A percentile compares a stretch with the other conserved stretches of the same genome.
phyloP scores from a whole-genome alignment of 1,140 invertebrate genomes.

The Lysiphlebus fabarum region DNA sequence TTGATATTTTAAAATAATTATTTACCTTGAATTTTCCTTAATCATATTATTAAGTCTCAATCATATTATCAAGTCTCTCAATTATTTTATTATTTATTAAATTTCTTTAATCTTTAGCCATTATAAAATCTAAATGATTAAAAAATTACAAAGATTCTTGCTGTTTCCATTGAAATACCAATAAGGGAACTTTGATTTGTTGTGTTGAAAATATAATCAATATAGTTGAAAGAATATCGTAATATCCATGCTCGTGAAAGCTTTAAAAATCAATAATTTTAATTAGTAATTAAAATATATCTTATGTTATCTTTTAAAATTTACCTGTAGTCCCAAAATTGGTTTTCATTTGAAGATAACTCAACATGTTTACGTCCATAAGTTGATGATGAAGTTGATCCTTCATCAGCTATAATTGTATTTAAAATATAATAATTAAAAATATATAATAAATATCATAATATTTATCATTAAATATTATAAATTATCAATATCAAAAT shows the following conservation, averaged over 20 bases:
- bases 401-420: slow-evolving; percentile 54
- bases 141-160: slow-evolving; percentile 50
- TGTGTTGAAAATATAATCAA: slow-evolving; percentile 56
- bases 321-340: slow-evolving; percentile 52
- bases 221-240: slow-evolving; percentile 61
- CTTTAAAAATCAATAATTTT: slow-evolving; percentile 30
- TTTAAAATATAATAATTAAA: too few relatives aligned
- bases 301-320: slow-evolving; percentile 11
- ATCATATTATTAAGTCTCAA: too few relatives aligned
- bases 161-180: slow-evolving; percentile 70
- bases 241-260: slow-evolving; percentile 63
- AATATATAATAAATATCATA: too few relatives aligned
- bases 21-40: too few relatives aligned
- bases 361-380: slow-evolving; percentile 57
- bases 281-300: too few relatives aligned
- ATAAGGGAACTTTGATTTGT: slow-evolving; percentile 57
- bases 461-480: too few relatives aligned
- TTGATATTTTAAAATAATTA: too few relatives aligned
- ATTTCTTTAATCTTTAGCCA: background rate
- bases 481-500: too few relatives aligned
- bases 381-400: too few relatives aligned
- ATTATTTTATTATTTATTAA: background rate
- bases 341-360: slow-evolving; percentile 38
- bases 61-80: too few relatives aligned
- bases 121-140: slow-evolving; percentile 4